Percentiles rank a stretch among this genome's conserved stretches.
Evolutionary conservation across 2,888 invertebrate species (phyloP).

Genomic region (Crematogaster levior): DNA sequence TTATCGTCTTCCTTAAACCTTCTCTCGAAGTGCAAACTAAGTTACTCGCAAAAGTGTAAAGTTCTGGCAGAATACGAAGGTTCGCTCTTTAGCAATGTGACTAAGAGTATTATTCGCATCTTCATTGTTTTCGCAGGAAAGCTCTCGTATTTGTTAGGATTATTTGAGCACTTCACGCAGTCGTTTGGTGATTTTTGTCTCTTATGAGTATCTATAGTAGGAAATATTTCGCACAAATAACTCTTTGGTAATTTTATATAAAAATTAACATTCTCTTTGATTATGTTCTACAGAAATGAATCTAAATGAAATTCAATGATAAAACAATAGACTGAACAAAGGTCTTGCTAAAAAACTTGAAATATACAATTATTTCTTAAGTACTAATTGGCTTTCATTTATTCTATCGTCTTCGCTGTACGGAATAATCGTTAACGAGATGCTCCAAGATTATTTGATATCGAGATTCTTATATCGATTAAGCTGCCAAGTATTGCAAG

Average conservation of each 20-base stretch:
- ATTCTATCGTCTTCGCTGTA: neutral
- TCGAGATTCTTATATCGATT: neutral
- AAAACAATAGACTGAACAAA: neutral
- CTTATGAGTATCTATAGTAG: neutral
- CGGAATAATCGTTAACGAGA: constrained; percentile 14
- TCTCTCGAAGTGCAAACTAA: constrained; percentile 43
- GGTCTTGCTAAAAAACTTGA: neutral
- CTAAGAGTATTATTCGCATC: constrained; percentile 33
- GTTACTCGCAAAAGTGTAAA: constrained; percentile 47
- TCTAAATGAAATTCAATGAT: neutral
- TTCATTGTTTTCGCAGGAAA: constrained; percentile 21
- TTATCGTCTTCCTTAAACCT: constrained; percentile 17
- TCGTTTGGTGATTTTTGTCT: constrained; percentile 10
- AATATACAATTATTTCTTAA: constrained; percentile 9
- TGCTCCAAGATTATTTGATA: constrained; percentile 15
- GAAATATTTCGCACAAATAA: neutral
- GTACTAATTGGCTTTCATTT: constrained; percentile 5
- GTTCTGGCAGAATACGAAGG: constrained; percentile 54
- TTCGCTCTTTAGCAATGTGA: constrained; percentile 38
- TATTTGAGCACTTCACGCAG: neutral
- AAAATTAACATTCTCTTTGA: neutral
- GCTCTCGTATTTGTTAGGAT: constrained; percentile 11
- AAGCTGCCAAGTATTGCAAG: neutral
- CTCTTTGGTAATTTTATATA: neutral
- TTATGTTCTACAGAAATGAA: neutral